These are phyloP conservation scores for Dicaeum eximium DNA, from an alignment of 2,113 vertebrate genomes.

Conservation along the genomic window DNA sequence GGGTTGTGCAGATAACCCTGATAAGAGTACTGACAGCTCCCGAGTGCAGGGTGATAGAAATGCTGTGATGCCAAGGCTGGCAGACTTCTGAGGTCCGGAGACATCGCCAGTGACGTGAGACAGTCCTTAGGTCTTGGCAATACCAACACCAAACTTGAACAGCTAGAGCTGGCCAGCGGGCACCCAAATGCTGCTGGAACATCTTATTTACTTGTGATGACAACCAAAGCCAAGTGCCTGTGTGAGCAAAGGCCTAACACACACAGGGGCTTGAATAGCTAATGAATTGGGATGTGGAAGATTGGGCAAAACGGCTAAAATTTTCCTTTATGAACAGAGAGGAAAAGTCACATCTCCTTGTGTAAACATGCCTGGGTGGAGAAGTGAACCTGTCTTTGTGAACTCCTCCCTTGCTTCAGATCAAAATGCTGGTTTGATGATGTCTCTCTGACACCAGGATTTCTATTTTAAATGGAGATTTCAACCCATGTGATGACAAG, in stretches of 20 bases:
- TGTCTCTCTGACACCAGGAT: background rate
- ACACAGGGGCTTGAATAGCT: background rate
- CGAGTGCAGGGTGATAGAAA: background rate
- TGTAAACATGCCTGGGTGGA: background rate
- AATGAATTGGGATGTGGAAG: background rate
- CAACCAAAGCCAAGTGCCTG: background rate
- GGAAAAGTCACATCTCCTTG: background rate
- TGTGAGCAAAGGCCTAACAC: background rate
- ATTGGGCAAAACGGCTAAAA: background rate
- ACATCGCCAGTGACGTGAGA: rapidly evolving
- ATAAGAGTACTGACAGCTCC: background rate
- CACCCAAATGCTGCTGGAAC: background rate
- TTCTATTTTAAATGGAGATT: conserved; percentile 27
- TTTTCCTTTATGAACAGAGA: background rate
- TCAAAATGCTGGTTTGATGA: conserved; percentile 7
- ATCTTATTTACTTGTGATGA: background rate
- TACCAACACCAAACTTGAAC: background rate
- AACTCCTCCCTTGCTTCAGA: background rate
- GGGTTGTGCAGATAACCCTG: background rate
- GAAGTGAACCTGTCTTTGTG: background rate
- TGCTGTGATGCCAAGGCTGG: background rate
- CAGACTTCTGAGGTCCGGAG: background rate
- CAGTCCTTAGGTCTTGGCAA: background rate
- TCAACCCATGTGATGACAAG: conserved; percentile 6
- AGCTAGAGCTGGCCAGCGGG: background rate